phyloP scores from a whole-genome alignment of 1,140 invertebrate genomes.

The Camponotus vicinus region DNA sequence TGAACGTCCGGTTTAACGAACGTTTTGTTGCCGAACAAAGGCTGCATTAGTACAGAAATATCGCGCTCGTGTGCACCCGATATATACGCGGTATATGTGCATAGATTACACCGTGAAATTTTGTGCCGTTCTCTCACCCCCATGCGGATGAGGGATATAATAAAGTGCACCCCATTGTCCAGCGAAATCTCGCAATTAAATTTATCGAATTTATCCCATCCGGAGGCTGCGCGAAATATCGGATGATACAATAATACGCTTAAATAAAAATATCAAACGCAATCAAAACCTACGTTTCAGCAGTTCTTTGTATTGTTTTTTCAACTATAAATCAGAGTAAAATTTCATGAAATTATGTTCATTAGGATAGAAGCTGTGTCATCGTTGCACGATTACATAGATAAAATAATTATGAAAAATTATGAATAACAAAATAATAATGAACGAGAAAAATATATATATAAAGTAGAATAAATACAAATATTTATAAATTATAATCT shows the following conservation, averaged over 20 bases:
- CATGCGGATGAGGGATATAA: neutral
- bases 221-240: neutral
- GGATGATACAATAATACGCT: neutral
- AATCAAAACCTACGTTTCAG: neutral
- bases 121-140: neutral
- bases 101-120: constrained; percentile 18
- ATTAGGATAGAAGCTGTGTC: neutral
- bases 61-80: neutral
- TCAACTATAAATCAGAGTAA: neutral
- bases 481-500: neutral
- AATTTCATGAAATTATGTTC: constrained; percentile 13
- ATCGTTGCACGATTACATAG: neutral
- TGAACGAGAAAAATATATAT: neutral
- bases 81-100: neutral
- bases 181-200: constrained; percentile 20
- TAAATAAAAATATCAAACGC: constrained; percentile 24
- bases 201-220: constrained; percentile 32
- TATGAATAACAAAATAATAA: no score
- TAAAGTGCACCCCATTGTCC: constrained; percentile 6
- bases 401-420: neutral
- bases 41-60: constrained; percentile 48
- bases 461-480: neutral
- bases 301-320: neutral
- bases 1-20: constrained; percentile 56
- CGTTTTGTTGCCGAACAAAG: constrained; percentile 49